Evolutionary conservation across 2,113 vertebrate genomes (phyloP), one percentile per base, ranked within the genome.

Genomic region (Brachionichthys hirsutus): DNA sequence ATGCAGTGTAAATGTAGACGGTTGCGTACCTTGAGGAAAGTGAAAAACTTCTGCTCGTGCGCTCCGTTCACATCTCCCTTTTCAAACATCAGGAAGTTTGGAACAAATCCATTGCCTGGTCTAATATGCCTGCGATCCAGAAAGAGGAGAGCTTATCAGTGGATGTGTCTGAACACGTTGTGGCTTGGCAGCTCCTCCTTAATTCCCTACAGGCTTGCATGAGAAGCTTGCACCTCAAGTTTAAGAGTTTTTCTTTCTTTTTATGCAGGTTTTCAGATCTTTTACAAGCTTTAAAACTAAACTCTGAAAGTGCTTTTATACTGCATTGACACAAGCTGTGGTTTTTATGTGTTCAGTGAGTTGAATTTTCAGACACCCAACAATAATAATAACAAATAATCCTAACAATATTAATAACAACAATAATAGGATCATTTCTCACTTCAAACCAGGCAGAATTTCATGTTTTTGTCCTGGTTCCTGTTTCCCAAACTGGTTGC

Each of bases 1-100:
- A 30, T 30, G 24, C 24, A 30, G 4, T 30, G 8, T 30, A 30
- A 30, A 30, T 38, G 36, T 1, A 38, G 9, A 3, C 9, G 9
- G 3, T 4, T n/a, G 70, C 90, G 63, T 73, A 98, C 97, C 94
- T 98, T 98, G 35, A 99, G 89, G 85, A 94, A 98, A 0, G 93
- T 98, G 89, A 84, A 99, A 74, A 98, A 73, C 35, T 82, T 85
- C 75, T 98, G 95, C 60, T 98, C 96, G 0, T 92, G 84, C 56
- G 83, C 65, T 42, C 96, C 96, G 0, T 99, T 99, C 69, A 99
- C 93, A 0, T 98, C 94, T 1, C 91, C 91, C 73, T 93, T 96
- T 86, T 96, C 90, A 83, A 98, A 98, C 59, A 99, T 77, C 77
- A 86, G 92, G 92, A 99, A 99, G 66, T 97, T 98, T 68, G 97